Conservation (phyloP, 2,888 invertebrate genomes). For the Gandaritis pyraliata region DNA sequence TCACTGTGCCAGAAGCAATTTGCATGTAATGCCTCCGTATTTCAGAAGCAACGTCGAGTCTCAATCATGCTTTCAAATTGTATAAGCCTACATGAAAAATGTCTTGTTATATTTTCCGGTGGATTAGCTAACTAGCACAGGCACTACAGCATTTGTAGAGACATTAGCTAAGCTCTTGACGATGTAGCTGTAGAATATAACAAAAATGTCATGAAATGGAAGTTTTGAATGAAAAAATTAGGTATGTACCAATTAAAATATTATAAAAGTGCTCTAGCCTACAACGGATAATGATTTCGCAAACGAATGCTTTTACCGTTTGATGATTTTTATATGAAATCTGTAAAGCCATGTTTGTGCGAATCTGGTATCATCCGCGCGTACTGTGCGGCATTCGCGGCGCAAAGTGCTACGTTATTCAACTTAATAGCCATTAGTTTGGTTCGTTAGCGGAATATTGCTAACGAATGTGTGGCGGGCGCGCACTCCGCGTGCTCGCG, state of each 20-base stretch:
- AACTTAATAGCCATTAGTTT: constrained; percentile 82
- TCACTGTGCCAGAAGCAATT: constrained; percentile 34
- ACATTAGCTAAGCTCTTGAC: too few relatives aligned
- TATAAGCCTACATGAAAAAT: neutral
- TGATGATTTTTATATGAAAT: constrained; percentile 36
- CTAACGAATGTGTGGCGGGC: constrained; percentile 79
- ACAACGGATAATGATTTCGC: constrained; percentile 18
- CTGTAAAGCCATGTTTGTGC: constrained; percentile 45
- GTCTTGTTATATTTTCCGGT: neutral
- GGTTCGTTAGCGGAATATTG: constrained; percentile 83
- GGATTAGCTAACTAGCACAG: neutral
- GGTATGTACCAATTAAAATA: neutral
- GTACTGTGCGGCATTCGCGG: constrained; percentile 62
- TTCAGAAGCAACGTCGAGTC: constrained; percentile 31
- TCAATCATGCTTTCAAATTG: constrained; percentile 13
- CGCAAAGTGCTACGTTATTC: constrained; percentile 80
- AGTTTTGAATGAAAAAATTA: too few relatives aligned
- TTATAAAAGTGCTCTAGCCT: neutral
- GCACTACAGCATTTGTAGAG: neutral
- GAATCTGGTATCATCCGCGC: constrained; percentile 58
- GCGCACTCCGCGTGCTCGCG: constrained; percentile 52
- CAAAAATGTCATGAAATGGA: too few relatives aligned
- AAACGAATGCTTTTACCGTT: constrained; percentile 26
- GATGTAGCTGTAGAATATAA: too few relatives aligned
- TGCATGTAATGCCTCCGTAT: constrained; percentile 39